These are phyloP conservation scores for Gadus chalcogrammus DNA, from an alignment of 2,113 vertebrate genomes.

Conservation along the genomic window DNA sequence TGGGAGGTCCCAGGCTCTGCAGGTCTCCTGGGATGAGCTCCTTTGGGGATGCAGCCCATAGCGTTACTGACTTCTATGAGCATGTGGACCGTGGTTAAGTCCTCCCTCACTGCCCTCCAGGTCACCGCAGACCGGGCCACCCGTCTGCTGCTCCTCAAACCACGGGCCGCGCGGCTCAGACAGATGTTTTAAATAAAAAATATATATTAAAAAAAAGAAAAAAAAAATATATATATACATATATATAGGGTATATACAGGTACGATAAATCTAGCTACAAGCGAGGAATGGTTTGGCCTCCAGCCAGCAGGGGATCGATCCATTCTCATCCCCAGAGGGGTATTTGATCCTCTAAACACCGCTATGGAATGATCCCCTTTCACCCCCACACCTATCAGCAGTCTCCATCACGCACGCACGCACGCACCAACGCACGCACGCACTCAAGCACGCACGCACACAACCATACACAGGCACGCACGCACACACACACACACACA, in stretches of 20 bases:
- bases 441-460: constrained; percentile 25
- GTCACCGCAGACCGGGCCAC: constrained; percentile 33
- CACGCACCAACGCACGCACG: constrained; percentile 11
- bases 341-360: constrained; percentile 64
- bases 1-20: constrained; percentile 27
- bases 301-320: constrained; percentile 57
- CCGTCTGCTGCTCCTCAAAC: constrained; percentile 32
- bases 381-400: constrained; percentile 59
- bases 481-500: constrained; percentile 21
- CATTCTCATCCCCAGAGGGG: constrained; percentile 55
- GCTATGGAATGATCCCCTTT: constrained; percentile 65
- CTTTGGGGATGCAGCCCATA: constrained; percentile 6
- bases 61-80: constrained; percentile 17
- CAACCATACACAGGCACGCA: constrained; percentile 26
- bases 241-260: constrained; percentile 23
- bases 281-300: constrained; percentile 44
- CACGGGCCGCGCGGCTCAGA: constrained; percentile 18
- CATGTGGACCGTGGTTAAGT: constrained; percentile 34
- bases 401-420: constrained; percentile 49
- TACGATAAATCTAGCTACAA: constrained; percentile 40
- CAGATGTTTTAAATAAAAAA: constrained; percentile 1
- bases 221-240: neutral
- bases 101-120: constrained; percentile 33
- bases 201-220: neutral
- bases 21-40: constrained; percentile 52